Evolutionary conservation across 2,113 vertebrate genomes (phyloP).

Genomic region (Malurus alboscapulatus): DNA sequence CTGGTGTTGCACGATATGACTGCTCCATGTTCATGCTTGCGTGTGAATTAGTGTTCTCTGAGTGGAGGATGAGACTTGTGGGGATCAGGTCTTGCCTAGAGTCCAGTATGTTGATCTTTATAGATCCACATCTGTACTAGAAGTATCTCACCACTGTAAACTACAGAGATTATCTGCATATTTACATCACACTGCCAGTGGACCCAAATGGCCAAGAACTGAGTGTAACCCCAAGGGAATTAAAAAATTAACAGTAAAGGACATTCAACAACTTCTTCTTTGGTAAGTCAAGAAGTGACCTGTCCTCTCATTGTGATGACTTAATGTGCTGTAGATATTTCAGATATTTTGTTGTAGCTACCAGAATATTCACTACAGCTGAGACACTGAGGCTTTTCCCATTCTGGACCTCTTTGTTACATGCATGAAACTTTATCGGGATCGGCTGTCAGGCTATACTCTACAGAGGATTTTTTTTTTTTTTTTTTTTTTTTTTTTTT

Average conservation of each 20-base stretch:
- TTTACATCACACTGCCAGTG: background rate
- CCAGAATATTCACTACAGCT: background rate
- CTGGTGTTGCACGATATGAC: background rate
- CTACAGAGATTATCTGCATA: background rate
- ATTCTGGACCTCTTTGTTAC: background rate
- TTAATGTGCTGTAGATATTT: background rate
- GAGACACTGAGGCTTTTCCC: background rate
- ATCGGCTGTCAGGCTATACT: background rate
- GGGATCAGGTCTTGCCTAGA: background rate
- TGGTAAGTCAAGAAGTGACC: background rate
- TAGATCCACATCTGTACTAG: background rate
- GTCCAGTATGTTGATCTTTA: background rate
- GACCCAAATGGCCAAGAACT: background rate
- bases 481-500: background rate
- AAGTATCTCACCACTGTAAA: background rate
- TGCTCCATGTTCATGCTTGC: rapidly evolving
- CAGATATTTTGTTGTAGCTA: background rate
- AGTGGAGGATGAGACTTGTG: background rate
- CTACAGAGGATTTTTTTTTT: background rate
- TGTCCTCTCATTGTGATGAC: background rate
- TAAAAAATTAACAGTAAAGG: background rate
- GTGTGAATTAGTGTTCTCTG: background rate
- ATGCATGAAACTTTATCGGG: background rate
- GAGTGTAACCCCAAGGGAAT: background rate
- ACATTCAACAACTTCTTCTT: background rate